Percentiles rank a stretch among this genome's conserved stretches.
These are phyloP conservation scores for Neolamprologus cancellatus DNA, from an alignment of 2,113 vertebrate species.

Conservation along the genomic window DNA sequence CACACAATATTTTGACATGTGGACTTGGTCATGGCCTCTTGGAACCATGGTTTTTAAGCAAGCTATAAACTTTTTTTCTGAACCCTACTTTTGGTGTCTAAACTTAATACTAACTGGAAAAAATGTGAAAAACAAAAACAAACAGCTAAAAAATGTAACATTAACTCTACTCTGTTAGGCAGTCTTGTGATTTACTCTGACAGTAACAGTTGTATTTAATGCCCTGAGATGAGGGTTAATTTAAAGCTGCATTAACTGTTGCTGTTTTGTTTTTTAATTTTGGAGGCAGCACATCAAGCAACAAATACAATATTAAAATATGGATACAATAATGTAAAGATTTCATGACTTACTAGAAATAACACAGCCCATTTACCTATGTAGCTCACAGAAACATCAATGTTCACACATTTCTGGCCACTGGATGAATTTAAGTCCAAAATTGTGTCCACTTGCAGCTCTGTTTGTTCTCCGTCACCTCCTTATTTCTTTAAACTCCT, in stretches of 20 bases:
- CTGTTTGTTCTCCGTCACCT: neutral
- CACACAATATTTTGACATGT: neutral
- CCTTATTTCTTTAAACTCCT: neutral
- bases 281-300: neutral
- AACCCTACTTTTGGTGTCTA: neutral
- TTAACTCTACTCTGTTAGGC: rapidly evolving
- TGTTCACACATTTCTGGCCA: neutral
- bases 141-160: neutral
- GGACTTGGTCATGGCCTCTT: neutral
- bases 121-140: rapidly evolving
- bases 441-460: neutral
- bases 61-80: neutral
- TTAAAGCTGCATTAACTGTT: neutral
- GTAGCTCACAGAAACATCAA: neutral
- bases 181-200: neutral
- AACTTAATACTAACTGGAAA: rapidly evolving
- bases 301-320: neutral
- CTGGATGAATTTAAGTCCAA: neutral
- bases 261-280: neutral
- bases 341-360: neutral
- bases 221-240: rapidly evolving
- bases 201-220: neutral
- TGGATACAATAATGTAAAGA: neutral
- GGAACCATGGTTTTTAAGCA: neutral
- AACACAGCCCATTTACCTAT: neutral